Evolutionary conservation across 2,888 invertebrate genomes (phyloP), one percentile per base, ranked within the genome.

Genomic region (Candidula unifasciata): DNA sequence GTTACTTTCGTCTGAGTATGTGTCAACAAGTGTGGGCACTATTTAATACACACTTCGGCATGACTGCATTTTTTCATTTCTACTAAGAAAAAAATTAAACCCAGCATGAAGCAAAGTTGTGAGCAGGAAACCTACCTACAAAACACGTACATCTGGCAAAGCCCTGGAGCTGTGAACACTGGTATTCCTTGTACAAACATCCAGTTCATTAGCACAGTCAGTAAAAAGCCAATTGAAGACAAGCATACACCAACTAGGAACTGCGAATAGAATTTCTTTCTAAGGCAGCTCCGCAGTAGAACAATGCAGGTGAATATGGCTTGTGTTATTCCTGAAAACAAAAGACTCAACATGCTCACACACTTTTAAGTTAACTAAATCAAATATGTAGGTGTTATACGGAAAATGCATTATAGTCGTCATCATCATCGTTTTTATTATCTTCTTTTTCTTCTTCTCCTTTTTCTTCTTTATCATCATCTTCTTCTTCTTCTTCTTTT

Each of bases 101-200:
- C n/a, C n/a, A n/a, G n/a, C n/a, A n/a, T n/a, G n/a, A n/a, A n/a
- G n/a, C n/a, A n/a, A n/a, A n/a, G n/a, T n/a, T n/a, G n/a, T n/a
- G n/a, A 21, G 18, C 60, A 24, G 21, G 3, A 13, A 5, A 78
- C 79, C 35, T 30, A 82, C 82, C 78, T 83, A 21, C 83, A 87
- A 78, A 90, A 91, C 27, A 90, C 87, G 33, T 88, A 87, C 74
- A 90, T 87, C 76, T 90, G 91, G 78, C 90, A 91, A n/a, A 91
- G 83, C 13, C 91, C 91, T 0, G 91, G 89, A 0, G 87, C 89
- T 13, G 68, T 76, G 81, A 90, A 91, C 5, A 90, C 87, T 57
- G 89, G 88, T n/a, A 90, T 37, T 1, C 86, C 88, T 44, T 88
- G 87, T 37, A 89, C 87, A 69, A 86, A 86, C 71, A 90, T 60